Conservation (phyloP, 2,888 invertebrate species). For the Spisula solida region DNA sequence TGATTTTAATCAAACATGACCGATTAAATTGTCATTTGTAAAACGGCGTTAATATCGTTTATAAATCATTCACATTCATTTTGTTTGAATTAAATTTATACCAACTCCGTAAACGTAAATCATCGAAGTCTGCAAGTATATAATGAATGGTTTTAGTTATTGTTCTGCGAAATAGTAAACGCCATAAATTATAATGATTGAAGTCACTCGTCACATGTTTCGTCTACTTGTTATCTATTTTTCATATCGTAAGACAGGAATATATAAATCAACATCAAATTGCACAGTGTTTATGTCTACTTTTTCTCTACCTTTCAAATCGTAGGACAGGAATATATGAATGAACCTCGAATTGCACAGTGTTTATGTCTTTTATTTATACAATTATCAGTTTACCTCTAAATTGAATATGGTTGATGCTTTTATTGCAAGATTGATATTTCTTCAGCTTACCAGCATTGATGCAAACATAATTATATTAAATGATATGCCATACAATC, state of each 20-base stretch:
- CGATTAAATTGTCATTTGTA: constrained; percentile 19
- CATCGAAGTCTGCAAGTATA: neutral
- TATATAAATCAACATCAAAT: no score
- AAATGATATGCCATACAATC: neutral
- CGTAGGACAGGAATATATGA: no score
- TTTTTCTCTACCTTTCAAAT: no score
- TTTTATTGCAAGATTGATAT: neutral
- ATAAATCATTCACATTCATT: neutral
- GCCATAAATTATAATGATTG: no score
- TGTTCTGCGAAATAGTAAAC: neutral
- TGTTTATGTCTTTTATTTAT: neutral
- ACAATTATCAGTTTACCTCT: neutral
- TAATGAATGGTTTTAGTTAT: neutral
- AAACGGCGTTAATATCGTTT: neutral
- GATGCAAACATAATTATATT: neutral
- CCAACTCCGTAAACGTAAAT: neutral
- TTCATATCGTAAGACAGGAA: no score
- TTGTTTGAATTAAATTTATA: neutral
- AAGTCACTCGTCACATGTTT: no score
- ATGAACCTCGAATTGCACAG: no score
- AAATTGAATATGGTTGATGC: neutral
- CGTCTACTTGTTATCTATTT: no score
- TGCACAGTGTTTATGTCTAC: no score
- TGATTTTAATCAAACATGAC: neutral
- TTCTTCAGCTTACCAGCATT: neutral